These are phyloP conservation scores for Pyrrhia umbra DNA, from an alignment of 2,888 invertebrate genomes.

Conservation along the genomic window DNA sequence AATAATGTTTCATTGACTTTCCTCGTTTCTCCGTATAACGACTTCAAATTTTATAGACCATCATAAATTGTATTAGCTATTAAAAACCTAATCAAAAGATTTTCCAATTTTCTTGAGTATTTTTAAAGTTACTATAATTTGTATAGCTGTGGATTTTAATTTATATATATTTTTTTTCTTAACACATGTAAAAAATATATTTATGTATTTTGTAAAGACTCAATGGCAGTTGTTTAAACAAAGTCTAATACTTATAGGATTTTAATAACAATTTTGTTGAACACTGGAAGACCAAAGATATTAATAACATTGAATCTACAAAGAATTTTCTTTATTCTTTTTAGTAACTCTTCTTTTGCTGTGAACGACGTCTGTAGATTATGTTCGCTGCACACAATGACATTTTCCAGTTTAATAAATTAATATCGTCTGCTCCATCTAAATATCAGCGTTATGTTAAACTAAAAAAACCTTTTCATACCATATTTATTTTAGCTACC, in stretches of 20 bases:
- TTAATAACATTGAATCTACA: not conserved
- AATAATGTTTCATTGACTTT: too few relatives aligned
- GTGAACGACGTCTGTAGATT: conserved; percentile 31
- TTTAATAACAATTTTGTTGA: not conserved
- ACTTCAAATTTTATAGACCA: too few relatives aligned
- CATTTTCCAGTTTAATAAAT: conserved; percentile 43
- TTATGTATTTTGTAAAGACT: not conserved
- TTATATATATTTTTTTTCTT: too few relatives aligned
- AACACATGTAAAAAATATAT: not conserved
- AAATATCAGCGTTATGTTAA: conserved; percentile 25
- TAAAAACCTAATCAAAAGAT: too few relatives aligned
- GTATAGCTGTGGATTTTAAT: too few relatives aligned
- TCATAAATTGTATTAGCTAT: too few relatives aligned
- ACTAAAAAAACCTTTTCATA: conserved; percentile 29
- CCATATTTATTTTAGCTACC: conserved; percentile 32
- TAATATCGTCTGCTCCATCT: conserved; percentile 18
- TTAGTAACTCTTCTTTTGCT: conserved; percentile 8
- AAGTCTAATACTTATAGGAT: not conserved
- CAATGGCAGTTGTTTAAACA: not conserved
- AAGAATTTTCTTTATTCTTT: conserved; percentile 1
- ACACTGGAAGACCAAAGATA: too few relatives aligned
- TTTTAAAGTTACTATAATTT: too few relatives aligned
- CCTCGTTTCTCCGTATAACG: too few relatives aligned
- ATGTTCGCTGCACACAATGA: conserved; percentile 40
- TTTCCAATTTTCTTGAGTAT: too few relatives aligned